These are phyloP conservation scores for Cydia fagiglandana DNA, from an alignment of 1,140 invertebrate genomes.

Conservation along the genomic window DNA sequence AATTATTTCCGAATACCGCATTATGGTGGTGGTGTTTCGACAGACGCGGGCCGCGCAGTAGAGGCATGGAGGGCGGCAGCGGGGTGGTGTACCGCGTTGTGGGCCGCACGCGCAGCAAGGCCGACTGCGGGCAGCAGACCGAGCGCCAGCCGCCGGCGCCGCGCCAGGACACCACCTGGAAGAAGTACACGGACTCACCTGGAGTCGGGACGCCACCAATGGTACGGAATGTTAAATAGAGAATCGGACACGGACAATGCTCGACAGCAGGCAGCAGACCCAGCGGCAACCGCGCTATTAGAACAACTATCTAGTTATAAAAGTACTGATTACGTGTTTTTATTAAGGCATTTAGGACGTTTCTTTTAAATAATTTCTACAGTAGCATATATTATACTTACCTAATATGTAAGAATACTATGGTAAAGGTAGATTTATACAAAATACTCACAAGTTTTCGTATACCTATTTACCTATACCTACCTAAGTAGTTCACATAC, in stretches of 20 bases:
- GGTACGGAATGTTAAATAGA: conserved; percentile 44
- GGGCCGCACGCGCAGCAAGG: conserved; percentile 67
- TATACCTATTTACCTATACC: no score
- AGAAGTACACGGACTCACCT: conserved; percentile 80
- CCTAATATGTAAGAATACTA: not conserved
- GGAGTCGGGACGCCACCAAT: conserved; percentile 79
- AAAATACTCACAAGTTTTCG: no score
- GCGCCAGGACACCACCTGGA: conserved; percentile 76
- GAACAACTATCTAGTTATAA: no score
- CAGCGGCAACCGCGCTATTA: conserved; percentile 56
- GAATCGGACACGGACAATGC: conserved; percentile 52
- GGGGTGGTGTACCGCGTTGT: conserved; percentile 71
- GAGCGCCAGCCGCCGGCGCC: conserved; percentile 63
- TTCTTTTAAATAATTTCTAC: no score
- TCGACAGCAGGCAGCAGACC: conserved; percentile 75
- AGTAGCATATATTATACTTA: no score
- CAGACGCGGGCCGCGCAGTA: conserved; percentile 64
- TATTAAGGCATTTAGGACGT: no score
- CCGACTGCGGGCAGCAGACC: conserved; percentile 75
- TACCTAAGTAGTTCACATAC: no score
- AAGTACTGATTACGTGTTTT: no score
- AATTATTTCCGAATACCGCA: not conserved
- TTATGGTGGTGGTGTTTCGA: not conserved
- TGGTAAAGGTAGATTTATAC: not conserved
- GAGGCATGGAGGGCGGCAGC: conserved; percentile 70